Percentiles rank a stretch among this genome's conserved stretches.
Conservation (phyloP, 1,140 invertebrate species). For the Chironomus tepperi region DNA sequence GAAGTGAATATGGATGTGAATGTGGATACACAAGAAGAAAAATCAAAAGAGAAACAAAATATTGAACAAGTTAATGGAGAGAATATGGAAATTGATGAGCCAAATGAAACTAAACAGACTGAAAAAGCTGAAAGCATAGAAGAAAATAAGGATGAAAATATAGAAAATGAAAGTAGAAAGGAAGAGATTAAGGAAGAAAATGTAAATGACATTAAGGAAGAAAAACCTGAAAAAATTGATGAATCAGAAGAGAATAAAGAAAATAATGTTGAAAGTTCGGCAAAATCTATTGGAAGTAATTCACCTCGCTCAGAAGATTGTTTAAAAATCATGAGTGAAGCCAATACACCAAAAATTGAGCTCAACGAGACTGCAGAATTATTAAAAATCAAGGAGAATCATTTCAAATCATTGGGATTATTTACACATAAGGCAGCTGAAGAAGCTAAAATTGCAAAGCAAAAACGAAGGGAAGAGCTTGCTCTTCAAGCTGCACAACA, state of each 20-base stretch:
- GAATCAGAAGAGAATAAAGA: conserved; percentile 31
- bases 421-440: conserved; percentile 52
- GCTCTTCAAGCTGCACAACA: conserved; percentile 41
- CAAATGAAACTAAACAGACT: conserved; percentile 29
- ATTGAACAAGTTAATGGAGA: conserved; percentile 15
- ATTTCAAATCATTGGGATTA: conserved; percentile 50
- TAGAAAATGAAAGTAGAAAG: background rate
- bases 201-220: conserved; percentile 19
- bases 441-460: conserved; percentile 45
- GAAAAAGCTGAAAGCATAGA: conserved; percentile 26
- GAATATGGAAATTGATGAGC: background rate
- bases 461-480: conserved; percentile 46
- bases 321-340: background rate
- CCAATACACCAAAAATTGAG: background rate
- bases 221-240: conserved; percentile 25
- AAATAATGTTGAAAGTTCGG: conserved; percentile 26
- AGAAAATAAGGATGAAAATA: conserved; percentile 24
- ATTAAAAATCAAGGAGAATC: conserved; percentile 50
- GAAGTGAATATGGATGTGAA: too few species aligned
- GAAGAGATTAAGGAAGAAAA: background rate
- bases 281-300: background rate
- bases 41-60: too few species aligned
- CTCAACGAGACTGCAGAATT: conserved; percentile 47
- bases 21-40: too few species aligned
- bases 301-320: background rate